phyloP scores from a whole-genome alignment of 37 sponge, comb jelly and placozoan genomes.

The Crambe crambe region DNA sequence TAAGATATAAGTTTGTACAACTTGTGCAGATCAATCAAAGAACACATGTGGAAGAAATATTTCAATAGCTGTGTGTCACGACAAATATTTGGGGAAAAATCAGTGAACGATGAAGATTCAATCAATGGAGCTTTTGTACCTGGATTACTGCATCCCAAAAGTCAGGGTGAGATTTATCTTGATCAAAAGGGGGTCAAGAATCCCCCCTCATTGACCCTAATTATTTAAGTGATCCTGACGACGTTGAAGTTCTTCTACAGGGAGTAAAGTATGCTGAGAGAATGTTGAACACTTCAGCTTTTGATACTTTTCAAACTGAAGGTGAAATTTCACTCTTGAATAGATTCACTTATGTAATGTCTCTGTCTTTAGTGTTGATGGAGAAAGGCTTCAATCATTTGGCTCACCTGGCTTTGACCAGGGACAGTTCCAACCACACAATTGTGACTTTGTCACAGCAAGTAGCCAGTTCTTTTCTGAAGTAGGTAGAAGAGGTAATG shows the following conservation, averaged over 20 bases:
- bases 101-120: neutral
- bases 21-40: too few species aligned
- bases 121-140: constrained; percentile 22
- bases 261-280: constrained; percentile 54
- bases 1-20: too few species aligned
- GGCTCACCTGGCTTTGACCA: too few species aligned
- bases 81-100: constrained; percentile 33
- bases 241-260: constrained; percentile 55
- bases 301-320: constrained; percentile 3
- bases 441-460: too few species aligned
- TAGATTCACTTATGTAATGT: too few species aligned
- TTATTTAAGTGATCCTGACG: constrained; percentile 59
- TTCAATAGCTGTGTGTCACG: neutral
- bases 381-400: too few species aligned
- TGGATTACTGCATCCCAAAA: constrained; percentile 61
- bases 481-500: too few species aligned
- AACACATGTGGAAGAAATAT: neutral
- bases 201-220: constrained; percentile 70
- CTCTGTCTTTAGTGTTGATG: too few species aligned
- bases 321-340: neutral
- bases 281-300: constrained; percentile 53
- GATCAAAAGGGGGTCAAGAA: constrained; percentile 34
- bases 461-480: too few species aligned
- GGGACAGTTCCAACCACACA: too few species aligned
- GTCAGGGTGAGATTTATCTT: constrained; percentile 65